phyloP scores from a whole-genome alignment of 2,888 invertebrate species.

The Sepiola atlantica region DNA sequence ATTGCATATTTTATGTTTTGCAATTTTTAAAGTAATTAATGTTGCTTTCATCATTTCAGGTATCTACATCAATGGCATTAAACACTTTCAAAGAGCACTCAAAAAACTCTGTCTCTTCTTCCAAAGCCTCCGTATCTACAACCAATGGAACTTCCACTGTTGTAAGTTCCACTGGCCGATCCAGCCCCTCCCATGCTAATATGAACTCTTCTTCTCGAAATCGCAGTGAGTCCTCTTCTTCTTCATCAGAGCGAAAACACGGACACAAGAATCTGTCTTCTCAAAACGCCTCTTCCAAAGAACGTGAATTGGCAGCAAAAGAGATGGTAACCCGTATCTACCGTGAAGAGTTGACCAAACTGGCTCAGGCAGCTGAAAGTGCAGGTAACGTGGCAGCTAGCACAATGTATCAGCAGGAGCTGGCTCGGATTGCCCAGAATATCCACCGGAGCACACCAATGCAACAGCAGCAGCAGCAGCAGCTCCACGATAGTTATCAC shows the following conservation, averaged over 20 bases:
- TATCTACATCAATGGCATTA: conserved; percentile 35
- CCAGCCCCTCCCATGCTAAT: conserved; percentile 36
- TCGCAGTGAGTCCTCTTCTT: conserved; percentile 32
- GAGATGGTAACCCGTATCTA: conserved; percentile 78
- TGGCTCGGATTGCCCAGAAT: conserved; percentile 85
- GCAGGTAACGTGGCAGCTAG: conserved; percentile 73
- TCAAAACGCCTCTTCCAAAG: conserved; percentile 49
- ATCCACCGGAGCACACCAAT: conserved; percentile 43
- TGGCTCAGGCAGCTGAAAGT: conserved; percentile 81
- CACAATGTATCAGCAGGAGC: conserved; percentile 93
- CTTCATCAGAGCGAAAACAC: background rate
- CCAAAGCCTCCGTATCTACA: conserved; percentile 32
- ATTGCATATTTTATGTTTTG: background rate
- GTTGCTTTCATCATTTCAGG: background rate
- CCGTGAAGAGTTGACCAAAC: conserved; percentile 86
- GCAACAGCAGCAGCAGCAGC: conserved; percentile 47
- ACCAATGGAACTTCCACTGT: conserved; percentile 38
- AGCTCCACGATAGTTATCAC: conserved; percentile 46
- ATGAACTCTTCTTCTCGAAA: conserved; percentile 35
- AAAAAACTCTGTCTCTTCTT: conserved; percentile 45
- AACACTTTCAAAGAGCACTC: conserved; percentile 39
- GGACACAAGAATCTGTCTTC: conserved; percentile 2
- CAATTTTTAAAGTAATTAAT: background rate
- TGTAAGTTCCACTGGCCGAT: conserved; percentile 36
- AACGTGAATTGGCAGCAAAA: conserved; percentile 78